A percentile compares a stretch with the other conserved stretches of the same genome.
Evolutionary conservation across 2,888 invertebrate species (phyloP).

Genomic region (Drosophila buzzatii): DNA sequence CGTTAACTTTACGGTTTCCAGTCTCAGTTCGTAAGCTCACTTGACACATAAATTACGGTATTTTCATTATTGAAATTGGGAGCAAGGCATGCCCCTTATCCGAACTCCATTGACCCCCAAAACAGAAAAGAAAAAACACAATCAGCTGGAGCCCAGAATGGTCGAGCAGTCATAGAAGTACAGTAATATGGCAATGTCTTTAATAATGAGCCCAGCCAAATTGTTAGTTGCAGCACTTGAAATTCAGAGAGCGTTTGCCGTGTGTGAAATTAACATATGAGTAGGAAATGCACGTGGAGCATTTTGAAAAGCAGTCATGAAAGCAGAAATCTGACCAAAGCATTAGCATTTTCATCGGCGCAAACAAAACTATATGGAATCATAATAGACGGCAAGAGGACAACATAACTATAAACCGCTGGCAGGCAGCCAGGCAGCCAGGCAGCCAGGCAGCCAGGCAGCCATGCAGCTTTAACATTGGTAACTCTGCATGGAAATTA

Average conservation of each 20-base stretch:
- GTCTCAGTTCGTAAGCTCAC: constrained; percentile 20
- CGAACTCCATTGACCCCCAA: constrained; percentile 49
- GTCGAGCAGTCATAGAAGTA: constrained; percentile 31
- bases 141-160: constrained; percentile 16
- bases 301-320: constrained; percentile 51
- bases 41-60: constrained; percentile 63
- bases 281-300: constrained; percentile 58
- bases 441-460: constrained; percentile 20
- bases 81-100: constrained; percentile 38
- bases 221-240: constrained; percentile 44
- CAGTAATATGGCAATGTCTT: constrained; percentile 32
- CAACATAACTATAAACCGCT: constrained; percentile 59
- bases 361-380: constrained; percentile 25
- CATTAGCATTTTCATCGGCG: constrained; percentile 37
- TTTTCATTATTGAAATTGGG: constrained; percentile 52
- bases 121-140: neutral
- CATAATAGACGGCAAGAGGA: constrained; percentile 41
- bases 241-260: constrained; percentile 62
- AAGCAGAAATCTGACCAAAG: constrained; percentile 39
- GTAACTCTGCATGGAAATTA: constrained; percentile 42
- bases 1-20: constrained; percentile 33
- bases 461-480: constrained; percentile 36
- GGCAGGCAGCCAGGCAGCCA: constrained; percentile 40
- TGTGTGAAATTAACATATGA: constrained; percentile 67
- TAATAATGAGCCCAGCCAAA: constrained; percentile 27